Evolutionary conservation across 2,113 vertebrate species (phyloP), one percentile per base, ranked within the genome.

Genomic region (Tenebrosternarchus preto): DNA sequence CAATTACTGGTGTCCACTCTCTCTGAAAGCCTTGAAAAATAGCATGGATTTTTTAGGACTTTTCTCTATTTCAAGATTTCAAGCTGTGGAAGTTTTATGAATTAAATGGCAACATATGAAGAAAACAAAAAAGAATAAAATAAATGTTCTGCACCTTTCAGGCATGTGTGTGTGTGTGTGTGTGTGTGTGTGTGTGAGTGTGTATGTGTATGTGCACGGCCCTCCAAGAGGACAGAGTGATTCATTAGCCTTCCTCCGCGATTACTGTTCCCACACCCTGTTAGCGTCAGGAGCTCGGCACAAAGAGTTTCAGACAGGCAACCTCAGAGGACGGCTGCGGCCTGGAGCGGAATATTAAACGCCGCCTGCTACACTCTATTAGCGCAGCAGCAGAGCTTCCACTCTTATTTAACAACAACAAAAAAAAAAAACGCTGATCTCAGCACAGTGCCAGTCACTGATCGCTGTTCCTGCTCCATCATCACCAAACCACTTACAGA

Each of bases 291-390:
- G 80, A 77, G 80, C 73, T 71, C 57, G 59, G 81, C 80, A 85
- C 80, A 85, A 85, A 85, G 83, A 85, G 77, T 82, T 85, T 82
- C 77, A 85, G 83, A 80, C 83, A 85, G 80, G 77, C 80, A 76
- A 85, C 78, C 60, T 72, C 77, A 33, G 76, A 82, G 68, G 80
- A 85, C 67, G 61, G 80, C 80, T 29, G 80, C 7, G 60, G 76
- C 66, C 76, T 80, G 72, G 80, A 60, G 80, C 77, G 27, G 83
- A 85, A 85, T 85, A 76, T 80, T 82, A 85, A 85, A 80, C 20
- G 22, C 19, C 7, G 66, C 27, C 67, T 76, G 77, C 83, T 82
- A 36, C 61, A 67, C 60, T 69, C 80, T 59, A 78, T 83, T 83
- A 83, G 70, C 6, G n/a, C 60, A 4, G 69, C 59, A 24, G 55